Base-by-base conservation (phyloP, 2,888 invertebrate genomes). In the Chloroclystis v-ata region DNA sequence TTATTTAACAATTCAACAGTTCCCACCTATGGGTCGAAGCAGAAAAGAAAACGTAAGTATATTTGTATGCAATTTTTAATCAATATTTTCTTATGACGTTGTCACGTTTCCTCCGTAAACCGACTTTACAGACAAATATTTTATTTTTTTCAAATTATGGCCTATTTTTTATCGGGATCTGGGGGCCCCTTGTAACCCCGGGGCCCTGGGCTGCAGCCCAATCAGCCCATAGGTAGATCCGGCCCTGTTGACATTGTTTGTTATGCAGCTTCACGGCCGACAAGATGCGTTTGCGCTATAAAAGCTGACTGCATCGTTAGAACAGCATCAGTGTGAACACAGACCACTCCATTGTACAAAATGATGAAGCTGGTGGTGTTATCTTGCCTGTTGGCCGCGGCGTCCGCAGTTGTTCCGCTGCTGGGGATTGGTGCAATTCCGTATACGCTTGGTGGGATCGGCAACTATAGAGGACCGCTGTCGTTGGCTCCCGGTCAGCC, bases 341-440 rank as follows among this genome's bases (percentile, higher is more conserved):
- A 86, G 84, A 83, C 84, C 83, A 75, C 69, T 35, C 20, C 35
- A 35, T 35, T 35, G 2, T 71, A 65, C 67, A 65, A 66, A 60
- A 89, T 89, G 88, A 69, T 86, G 75, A 86, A 86, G 71, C 75
- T 88, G 89, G 89, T 90, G 87, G 90, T 90, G 78, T 89, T 92
- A 83, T 90, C 89, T 69, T 91, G 90, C 81, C 72, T 91, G 63
- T 60, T 91, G 75, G 90, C 90, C 59, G 79, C 89, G 59, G 90
- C 85, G 59, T 82, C 85, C 50, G 90, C 91, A 11, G 49, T 63
- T 35, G 58, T 45, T 16, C 4, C 61, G n/a, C n/a, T n/a, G n/a
- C n/a, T n/a, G n/a, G n/a, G n/a, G n/a, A n/a, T n/a, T 7, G 59
- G 49, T 47, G 60, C 37, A 41, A 37, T 54, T 37, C 56, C 72